Evolutionary conservation across 2,888 invertebrate genomes (phyloP).

Genomic region (Nipponacmea schrenckii): DNA sequence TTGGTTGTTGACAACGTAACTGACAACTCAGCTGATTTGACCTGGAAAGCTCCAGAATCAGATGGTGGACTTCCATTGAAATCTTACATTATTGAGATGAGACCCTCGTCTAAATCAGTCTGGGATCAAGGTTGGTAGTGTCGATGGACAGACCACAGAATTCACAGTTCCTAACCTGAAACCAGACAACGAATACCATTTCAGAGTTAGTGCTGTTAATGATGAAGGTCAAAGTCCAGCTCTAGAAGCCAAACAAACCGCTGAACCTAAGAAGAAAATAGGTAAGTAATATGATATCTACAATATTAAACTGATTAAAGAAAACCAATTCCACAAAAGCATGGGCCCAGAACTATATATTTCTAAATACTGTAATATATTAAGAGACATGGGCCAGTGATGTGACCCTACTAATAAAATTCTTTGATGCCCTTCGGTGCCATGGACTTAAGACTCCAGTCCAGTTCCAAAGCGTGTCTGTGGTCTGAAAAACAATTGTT

Average conservation of each 20-base stretch:
- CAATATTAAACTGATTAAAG: background rate
- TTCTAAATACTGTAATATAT: too few relatives aligned
- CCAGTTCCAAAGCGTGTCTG: too few relatives aligned
- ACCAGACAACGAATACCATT: slow-evolving; percentile 86
- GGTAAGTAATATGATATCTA: slow-evolving; percentile 33
- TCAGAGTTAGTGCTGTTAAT: slow-evolving; percentile 89
- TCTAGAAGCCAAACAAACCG: slow-evolving; percentile 41
- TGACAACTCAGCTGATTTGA: slow-evolving; percentile 36
- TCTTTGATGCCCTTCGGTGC: too few relatives aligned
- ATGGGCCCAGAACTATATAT: too few relatives aligned
- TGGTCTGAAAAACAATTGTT: too few relatives aligned
- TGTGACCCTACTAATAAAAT: too few relatives aligned
- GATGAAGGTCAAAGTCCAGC: slow-evolving; percentile 92
- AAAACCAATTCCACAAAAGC: background rate
- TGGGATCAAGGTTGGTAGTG: slow-evolving; percentile 52
- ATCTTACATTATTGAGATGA: slow-evolving; percentile 50
- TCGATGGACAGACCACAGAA: slow-evolving; percentile 35
- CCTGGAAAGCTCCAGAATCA: slow-evolving; percentile 55
- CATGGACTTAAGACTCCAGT: too few relatives aligned
- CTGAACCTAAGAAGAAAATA: slow-evolving; percentile 43
- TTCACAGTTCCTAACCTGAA: slow-evolving; percentile 41
- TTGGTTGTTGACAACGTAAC: slow-evolving; percentile 47
- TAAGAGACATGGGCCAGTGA: too few relatives aligned
- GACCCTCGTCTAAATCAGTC: slow-evolving; percentile 42
- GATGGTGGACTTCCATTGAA: slow-evolving; percentile 61